Evolutionary conservation across 2,113 vertebrate species (phyloP), one percentile per base, ranked within the genome.

Genomic region (Hemicordylus capensis): DNA sequence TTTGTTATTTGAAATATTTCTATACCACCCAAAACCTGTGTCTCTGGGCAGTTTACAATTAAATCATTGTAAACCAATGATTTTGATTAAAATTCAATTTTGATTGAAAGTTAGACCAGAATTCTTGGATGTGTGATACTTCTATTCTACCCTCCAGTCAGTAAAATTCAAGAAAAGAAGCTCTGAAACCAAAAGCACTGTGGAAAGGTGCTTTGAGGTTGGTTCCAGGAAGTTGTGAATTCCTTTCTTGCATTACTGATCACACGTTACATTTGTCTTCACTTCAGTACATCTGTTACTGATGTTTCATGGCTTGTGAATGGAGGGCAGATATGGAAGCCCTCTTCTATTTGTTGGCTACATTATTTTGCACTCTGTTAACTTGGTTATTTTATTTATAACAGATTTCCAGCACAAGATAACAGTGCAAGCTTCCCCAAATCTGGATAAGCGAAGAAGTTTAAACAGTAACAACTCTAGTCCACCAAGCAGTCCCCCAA

Each of bases 361-460:
- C 46, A 10, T 42, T 73, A 42, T 72, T n/a, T n/a, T n/a, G n/a
- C n/a, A n/a, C n/a, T n/a, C n/a, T n/a, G n/a, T n/a, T n/a, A n/a
- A 42, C 34, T 17, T 14, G 12, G 48, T 87, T 73, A 72, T 34
- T 84, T 85, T 72, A 31, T 85, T 0, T 85, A 2, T 89, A 66
- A 24, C 81, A 99, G 98, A 99, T 95, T 99, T 99, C 92, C 98
- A 99, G 91, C 98, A 99, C 89, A 99, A 99, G 94, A 99, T 99
- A 93, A 99, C 98, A 0, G 98, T 99, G 76, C 98, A 99, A 94
- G 98, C 98, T 12, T 99, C 98, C 0, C 98, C 98, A 12, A 98
- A 96, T 85, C 93, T 98, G 97, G 98, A 99, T 93, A 98, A 98
- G 94, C 97, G 98, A 85, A 96, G 97, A 87, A 99, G 98, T 89